Base-by-base conservation (phyloP, 2,888 invertebrate genomes). In the Polietes domitor region DNA sequence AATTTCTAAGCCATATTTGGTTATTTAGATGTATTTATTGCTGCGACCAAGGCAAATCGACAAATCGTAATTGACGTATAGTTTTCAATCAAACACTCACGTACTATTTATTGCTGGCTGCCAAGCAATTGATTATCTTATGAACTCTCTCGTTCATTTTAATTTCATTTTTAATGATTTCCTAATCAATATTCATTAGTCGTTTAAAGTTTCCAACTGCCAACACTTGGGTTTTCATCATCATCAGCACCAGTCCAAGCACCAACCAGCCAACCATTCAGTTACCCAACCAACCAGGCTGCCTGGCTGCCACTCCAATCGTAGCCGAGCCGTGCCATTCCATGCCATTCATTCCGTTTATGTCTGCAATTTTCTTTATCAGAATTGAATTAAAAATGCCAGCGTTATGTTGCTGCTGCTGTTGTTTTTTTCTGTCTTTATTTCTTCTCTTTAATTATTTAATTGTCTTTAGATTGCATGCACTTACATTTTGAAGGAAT, bases 151-250 rank as follows among this genome's bases (percentile, higher is more conserved):
- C 61, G 26, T 26, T 61, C 28, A 28, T 61, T 61, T 61, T 61
- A 61, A 61, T 61, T 28, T 7, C 61, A 61, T 61, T 61, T 72
- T 84, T 68, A 80, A 80, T 78, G 74, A 68, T 72, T 78, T 80
- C 75, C 80, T 84, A 84, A 84, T 80, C 80, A 78, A 84, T 80
- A 81, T 84, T 84, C 83, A 80, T 84, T 84, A 83, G 71, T 12
- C 43, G 75, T 80, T 77, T 43, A 19, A 41, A 68, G 19, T 68
- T 43, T 68, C 28, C 79, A 76, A 53, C 53, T 71, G n/a, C 19
- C 71, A 70, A 50, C 71, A 53, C 50, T 32, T 53, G 71, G 41
- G 32, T 19, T 71, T 71, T 71, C 50, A 65, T 71, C 28, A 24
- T 61, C 61, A 28, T 0, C 6, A 3, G 53, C 47, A 47, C 47